Evolutionary conservation across 2,113 vertebrate species (phyloP), one percentile per base, ranked within the genome.

Genomic region (Aegithalos caudatus): DNA sequence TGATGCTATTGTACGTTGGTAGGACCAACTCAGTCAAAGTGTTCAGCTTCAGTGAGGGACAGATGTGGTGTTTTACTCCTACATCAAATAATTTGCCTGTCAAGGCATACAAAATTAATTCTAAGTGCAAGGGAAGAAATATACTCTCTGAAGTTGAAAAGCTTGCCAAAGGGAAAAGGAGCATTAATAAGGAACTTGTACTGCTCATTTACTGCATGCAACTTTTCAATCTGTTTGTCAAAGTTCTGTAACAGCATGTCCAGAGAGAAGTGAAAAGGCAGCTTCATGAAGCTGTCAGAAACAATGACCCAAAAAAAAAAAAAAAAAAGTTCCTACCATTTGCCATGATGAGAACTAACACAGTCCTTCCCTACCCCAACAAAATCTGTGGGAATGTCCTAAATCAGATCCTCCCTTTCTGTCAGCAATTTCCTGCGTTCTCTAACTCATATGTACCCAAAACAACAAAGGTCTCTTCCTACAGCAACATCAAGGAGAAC

Each of bases 21-120:
- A 54, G 47, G 35, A 80, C 6, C 82, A 47, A 27, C 47, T 92
- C 60, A 86, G 76, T 16, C 14, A 45, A 76, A 91, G 31, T 28
- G 33, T 35, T 47, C 45, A 48, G 57, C 51, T 73, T 69, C 90
- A 50, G 23, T 17, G 35, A 53, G 27, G 47, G 33, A 28, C n/a
- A 24, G 50, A 66, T 80, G 40, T 4, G 4, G 57, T 60, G 29
- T 62, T 95, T 74, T 66, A 89, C 69, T 90, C 35, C 51, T 76
- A 51, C n/a, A 38, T 78, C 84, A 90, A 62, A 69, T 42, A 93
- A 82, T 58, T 74, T 57, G 78, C 51, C 51, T 86, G 44, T 58
- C 71, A 95, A 81, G 38, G 44, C 56, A 61, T 45, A 61, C 3
- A 87, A 91, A 92, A 79, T 90, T 94, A 85, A 94, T 92, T 94